phyloP scores from a whole-genome alignment of 2,797 vertebrate species.

The Helicolenus hilgendorfi region DNA sequence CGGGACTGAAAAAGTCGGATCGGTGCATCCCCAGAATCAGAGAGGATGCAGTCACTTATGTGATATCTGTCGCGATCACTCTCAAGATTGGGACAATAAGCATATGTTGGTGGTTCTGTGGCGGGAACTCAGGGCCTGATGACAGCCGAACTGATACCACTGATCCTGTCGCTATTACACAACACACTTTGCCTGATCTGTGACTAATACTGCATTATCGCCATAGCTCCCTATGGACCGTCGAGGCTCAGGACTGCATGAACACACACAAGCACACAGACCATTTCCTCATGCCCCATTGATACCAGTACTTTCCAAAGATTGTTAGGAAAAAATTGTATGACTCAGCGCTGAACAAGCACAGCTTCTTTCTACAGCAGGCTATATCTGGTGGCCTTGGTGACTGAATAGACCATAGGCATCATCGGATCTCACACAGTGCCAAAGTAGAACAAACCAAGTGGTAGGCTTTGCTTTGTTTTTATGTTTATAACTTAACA shows the following conservation, averaged over 20 bases:
- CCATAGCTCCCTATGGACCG: slow-evolving; percentile 29
- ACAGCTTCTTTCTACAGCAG: slow-evolving; percentile 5
- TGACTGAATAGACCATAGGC: background rate
- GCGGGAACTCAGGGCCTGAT: background rate
- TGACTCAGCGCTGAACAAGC: slow-evolving; percentile 23
- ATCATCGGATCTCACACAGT: background rate
- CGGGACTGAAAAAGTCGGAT: too few species aligned
- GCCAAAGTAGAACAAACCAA: background rate
- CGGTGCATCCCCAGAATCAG: background rate
- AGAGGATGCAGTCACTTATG: background rate
- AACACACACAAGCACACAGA: background rate
- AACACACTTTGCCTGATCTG: slow-evolving; percentile 28
- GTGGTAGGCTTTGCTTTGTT: background rate
- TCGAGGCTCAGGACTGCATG: background rate
- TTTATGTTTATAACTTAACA: slow-evolving; percentile 10
- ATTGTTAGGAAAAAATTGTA: slow-evolving; percentile 9
- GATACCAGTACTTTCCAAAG: slow-evolving; percentile 13
- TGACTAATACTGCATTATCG: slow-evolving; percentile 36
- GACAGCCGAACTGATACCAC: slow-evolving; percentile 22
- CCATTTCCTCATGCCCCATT: slow-evolving; percentile 2
- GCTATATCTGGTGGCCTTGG: background rate
- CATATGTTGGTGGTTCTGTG: background rate
- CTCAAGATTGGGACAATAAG: background rate
- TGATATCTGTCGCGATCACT: background rate
- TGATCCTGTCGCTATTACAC: slow-evolving; percentile 10